Conservation (phyloP, 2,888 invertebrate genomes). For the Drosophila infuscata region DNA sequence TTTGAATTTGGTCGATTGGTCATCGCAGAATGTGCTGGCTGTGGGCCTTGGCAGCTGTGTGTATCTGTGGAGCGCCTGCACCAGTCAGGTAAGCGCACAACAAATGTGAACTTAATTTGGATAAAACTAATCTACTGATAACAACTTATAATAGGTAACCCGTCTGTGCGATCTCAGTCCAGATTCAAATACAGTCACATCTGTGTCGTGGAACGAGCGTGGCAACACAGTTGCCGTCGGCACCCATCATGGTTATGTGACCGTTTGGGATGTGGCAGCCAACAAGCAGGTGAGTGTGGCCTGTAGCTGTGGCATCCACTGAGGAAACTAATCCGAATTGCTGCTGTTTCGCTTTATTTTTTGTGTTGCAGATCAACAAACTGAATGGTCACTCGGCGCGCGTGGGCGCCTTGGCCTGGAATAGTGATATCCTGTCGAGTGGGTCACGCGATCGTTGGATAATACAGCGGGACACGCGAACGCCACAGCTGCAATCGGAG, state of each 20-base stretch:
- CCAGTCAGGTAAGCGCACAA: conserved; percentile 91
- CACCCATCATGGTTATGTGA: conserved; percentile 98
- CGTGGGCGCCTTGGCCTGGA: conserved; percentile 98
- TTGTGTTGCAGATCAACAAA: conserved; percentile 89
- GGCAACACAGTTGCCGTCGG: conserved; percentile 99
- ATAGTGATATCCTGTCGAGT: conserved; percentile 97
- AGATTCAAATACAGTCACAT: conserved; percentile 98
- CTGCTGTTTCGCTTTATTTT: neutral
- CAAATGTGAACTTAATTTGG: conserved; percentile 76
- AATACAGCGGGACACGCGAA: conserved; percentile 96
- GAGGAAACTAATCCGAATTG: neutral
- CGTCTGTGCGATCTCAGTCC: conserved; percentile 97
- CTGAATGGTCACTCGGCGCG: conserved; percentile 96
- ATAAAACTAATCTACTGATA: conserved; percentile 85
- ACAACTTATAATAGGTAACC: conserved; percentile 88
- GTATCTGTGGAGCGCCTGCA: conserved; percentile 99
- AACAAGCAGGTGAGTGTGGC: conserved; percentile 90
- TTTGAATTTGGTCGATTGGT: conserved; percentile 99
- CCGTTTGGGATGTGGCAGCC: conserved; percentile 98
- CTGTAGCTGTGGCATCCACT: neutral
- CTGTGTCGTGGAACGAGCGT: conserved; percentile 99
- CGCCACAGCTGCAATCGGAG: conserved; percentile 91
- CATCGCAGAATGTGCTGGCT: conserved; percentile 98
- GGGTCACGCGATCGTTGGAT: conserved; percentile 98
- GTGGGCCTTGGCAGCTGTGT: conserved; percentile 99